phyloP scores from a whole-genome alignment of 2,113 vertebrate species.

The Spizaetus ornatus region DNA sequence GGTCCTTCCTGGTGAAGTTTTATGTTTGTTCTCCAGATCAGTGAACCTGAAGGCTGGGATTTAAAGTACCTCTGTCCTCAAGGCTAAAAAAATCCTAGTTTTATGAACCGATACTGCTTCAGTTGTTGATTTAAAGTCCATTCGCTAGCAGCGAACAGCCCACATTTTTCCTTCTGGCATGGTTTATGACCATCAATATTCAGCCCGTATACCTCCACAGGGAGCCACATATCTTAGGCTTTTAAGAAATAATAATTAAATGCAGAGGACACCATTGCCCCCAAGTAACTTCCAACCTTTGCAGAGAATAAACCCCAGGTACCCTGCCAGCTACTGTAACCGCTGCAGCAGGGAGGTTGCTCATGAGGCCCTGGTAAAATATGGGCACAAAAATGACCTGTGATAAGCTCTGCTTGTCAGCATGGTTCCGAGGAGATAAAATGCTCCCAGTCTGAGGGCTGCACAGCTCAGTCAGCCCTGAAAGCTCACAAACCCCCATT shows the following conservation, averaged over 20 bases:
- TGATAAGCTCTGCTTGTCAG: background rate
- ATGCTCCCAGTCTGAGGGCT: background rate
- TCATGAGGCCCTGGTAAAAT: background rate
- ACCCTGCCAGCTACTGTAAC: background rate
- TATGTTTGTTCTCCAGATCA: conserved; percentile 51
- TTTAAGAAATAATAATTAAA: conserved; percentile 54
- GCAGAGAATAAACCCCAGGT: conserved; percentile 11
- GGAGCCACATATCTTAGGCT: conserved; percentile 29
- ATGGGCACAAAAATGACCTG: background rate
- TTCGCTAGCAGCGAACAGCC: conserved; percentile 12
- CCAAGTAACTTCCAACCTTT: conserved; percentile 7
- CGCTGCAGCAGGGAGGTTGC: background rate
- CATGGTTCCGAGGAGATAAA: fast-evolving
- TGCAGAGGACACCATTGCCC: conserved; percentile 31
- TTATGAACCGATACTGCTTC: conserved; percentile 54
- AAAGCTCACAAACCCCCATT: background rate
- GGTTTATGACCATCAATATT: conserved; percentile 45
- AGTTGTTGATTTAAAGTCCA: conserved; percentile 65
- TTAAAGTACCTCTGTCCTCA: conserved; percentile 59
- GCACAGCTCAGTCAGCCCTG: background rate
- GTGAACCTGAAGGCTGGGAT: conserved; percentile 47
- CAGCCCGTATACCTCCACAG: conserved; percentile 22
- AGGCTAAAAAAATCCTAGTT: conserved; percentile 56
- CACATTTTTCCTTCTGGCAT: conserved; percentile 35
- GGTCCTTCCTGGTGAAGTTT: conserved; percentile 13